Percentiles rank a stretch among this genome's conserved stretches.
Evolutionary conservation across 2,113 vertebrate species (phyloP).

Genomic region (Macrotus californicus): DNA sequence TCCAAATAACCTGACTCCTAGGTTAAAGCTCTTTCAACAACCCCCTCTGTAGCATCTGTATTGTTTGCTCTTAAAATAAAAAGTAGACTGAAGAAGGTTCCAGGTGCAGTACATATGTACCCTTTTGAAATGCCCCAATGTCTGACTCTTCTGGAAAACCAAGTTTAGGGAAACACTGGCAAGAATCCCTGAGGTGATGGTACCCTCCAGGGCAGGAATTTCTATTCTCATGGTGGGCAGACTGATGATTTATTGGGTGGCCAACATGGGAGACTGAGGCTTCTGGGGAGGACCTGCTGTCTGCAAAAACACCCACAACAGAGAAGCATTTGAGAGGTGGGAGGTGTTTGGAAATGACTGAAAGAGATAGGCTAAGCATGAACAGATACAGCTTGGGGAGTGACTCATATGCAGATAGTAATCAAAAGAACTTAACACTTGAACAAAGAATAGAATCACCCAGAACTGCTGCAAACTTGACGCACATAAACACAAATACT

Average conservation of each 20-base stretch:
- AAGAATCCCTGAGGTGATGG: not conserved
- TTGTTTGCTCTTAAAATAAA: not conserved
- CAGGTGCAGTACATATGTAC: not conserved
- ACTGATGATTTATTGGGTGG: not conserved
- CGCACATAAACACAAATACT: not conserved
- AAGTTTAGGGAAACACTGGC: not conserved
- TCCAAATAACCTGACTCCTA: not conserved
- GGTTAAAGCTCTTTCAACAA: not conserved
- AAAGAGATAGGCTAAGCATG: not conserved
- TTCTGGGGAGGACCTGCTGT: not conserved
- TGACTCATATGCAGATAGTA: constrained; percentile 24
- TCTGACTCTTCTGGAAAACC: not conserved
- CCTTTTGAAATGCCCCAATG: not conserved
- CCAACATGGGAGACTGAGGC: not conserved
- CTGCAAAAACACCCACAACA: not conserved
- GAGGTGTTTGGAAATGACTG: not conserved
- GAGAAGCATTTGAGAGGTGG: not conserved
- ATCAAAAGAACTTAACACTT: constrained; percentile 15
- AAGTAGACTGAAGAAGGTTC: not conserved
- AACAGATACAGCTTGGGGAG: constrained; percentile 4
- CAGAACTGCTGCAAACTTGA: not conserved
- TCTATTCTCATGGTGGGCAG: not conserved
- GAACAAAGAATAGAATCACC: constrained; percentile 39
- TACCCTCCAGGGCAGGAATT: not conserved
- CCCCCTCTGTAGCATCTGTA: not conserved